Evolutionary conservation across 2,888 invertebrate genomes (phyloP).

Genomic region (Xanthorhoe spadicearia): DNA sequence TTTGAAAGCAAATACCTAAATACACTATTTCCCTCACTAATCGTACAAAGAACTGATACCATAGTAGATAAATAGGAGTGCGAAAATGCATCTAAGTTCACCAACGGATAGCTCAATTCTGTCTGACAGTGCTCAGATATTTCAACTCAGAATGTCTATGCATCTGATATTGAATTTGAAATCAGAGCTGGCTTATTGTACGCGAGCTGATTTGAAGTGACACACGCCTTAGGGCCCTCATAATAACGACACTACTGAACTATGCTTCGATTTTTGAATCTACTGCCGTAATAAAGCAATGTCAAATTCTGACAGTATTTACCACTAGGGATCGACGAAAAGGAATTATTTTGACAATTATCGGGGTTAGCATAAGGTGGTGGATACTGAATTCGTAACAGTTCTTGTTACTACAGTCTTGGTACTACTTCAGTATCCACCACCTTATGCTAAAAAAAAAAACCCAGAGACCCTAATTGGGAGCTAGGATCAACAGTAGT

Average conservation of each 20-base stretch:
- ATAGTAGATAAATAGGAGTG: neutral
- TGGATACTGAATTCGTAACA: too few species aligned
- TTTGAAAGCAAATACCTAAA: too few species aligned
- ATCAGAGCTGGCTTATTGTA: constrained; percentile 17
- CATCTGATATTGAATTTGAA: constrained; percentile 11
- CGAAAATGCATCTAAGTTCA: neutral
- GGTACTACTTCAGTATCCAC: too few species aligned
- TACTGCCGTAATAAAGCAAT: neutral
- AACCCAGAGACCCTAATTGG: too few species aligned
- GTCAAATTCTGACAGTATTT: too few species aligned
- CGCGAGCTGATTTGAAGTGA: constrained; percentile 12
- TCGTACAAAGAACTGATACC: neutral
- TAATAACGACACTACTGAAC: constrained; percentile 5
- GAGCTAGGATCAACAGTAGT: too few species aligned
- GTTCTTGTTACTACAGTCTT: too few species aligned
- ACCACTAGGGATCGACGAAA: too few species aligned
- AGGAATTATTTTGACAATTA: too few species aligned
- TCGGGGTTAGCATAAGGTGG: too few species aligned
- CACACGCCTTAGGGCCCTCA: constrained; percentile 5
- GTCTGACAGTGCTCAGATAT: constrained; percentile 2
- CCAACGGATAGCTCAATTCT: neutral
- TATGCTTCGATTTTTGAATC: neutral
- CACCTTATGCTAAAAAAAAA: too few species aligned
- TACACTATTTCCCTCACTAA: too few species aligned
- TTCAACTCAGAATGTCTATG: constrained; percentile 9